These are phyloP conservation scores for Eudemis profundana DNA, from an alignment of 2,888 invertebrate species.

Conservation along the genomic window DNA sequence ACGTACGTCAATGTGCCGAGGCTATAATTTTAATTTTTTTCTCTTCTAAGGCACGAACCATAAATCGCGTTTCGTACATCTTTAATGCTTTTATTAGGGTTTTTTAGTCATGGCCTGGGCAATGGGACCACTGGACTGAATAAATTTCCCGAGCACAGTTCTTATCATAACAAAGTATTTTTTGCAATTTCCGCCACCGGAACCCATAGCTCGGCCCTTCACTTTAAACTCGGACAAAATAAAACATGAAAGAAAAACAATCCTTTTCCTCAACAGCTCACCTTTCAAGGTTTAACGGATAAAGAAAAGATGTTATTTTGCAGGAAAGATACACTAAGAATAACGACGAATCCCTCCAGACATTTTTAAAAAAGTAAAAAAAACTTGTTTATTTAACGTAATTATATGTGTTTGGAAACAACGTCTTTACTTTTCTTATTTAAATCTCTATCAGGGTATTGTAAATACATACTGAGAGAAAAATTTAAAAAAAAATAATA, in stretches of 20 bases:
- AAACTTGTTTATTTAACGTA: background rate
- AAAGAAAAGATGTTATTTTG: conserved; percentile 18
- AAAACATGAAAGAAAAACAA: conserved; percentile 29
- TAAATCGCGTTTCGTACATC: no score
- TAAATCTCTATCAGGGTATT: no score
- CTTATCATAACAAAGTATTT: conserved; percentile 1
- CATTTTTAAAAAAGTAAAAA: background rate
- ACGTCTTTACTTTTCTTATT: background rate
- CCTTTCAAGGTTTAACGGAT: conserved; percentile 11
- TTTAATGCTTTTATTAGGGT: background rate
- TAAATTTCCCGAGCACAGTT: conserved; percentile 2
- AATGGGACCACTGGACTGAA: background rate
- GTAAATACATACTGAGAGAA: no score
- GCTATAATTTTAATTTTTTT: no score
- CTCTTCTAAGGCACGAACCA: no score
- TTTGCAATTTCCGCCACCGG: conserved; percentile 15
- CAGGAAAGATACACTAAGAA: conserved; percentile 9
- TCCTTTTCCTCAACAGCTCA: conserved; percentile 12
- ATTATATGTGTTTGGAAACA: background rate
- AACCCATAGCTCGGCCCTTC: background rate
- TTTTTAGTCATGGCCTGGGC: background rate
- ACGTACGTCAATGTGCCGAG: no score
- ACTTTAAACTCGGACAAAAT: conserved; percentile 14
- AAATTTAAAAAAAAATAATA: no score
- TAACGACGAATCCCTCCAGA: conserved; percentile 16